Base-by-base conservation (phyloP, 2,113 vertebrate species). In the Rhinogobius similis region DNA sequence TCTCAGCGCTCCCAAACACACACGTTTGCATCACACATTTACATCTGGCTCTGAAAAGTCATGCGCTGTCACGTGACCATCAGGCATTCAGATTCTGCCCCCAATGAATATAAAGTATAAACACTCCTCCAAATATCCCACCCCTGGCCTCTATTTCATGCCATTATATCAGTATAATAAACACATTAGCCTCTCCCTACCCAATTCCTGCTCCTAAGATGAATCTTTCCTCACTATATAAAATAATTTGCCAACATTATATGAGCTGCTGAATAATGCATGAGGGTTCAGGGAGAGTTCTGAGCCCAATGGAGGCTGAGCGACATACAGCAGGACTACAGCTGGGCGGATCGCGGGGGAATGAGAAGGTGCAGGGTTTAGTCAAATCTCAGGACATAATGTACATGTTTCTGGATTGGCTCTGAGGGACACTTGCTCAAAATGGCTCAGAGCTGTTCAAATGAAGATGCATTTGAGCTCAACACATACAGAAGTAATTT, bases 161-260 rank as follows among this genome's bases (percentile, higher is more conserved):
- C 85, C 83, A 90, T 93, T 92, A 92, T 90, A 88, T 90, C 82
- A 81, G 92, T 87, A 93, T 93, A 93, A 93, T 93, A 92, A 93
- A 92, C 88, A 92, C 88, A 90, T 93, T 93, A 90, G 86, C 86
- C 85, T 87, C 78, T 82, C 86, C 75, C 82, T 84, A 68, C 85
- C 82, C 87, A 84, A 89, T 85, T 83, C 90, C 77, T 78, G 86
- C 81, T 86, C 84, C 79, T 73, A 86, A 92, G 88, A 93, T 89
- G 88, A 91, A 92, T 92, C 89, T 91, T 90, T 89, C 86, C 86
- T 63, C 74, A 85, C 89, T 87, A 87, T 89, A 91, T 92, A 87
- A 92, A 93, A 92, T 92, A 80, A 93, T 93, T 92, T 93, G 90
- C 88, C 81, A 86, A 90, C 88, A 92, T 92, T 90, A 91, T 91